Evolutionary conservation across 1,140 invertebrate species (phyloP).

Genomic region (Micrasema longulum): DNA sequence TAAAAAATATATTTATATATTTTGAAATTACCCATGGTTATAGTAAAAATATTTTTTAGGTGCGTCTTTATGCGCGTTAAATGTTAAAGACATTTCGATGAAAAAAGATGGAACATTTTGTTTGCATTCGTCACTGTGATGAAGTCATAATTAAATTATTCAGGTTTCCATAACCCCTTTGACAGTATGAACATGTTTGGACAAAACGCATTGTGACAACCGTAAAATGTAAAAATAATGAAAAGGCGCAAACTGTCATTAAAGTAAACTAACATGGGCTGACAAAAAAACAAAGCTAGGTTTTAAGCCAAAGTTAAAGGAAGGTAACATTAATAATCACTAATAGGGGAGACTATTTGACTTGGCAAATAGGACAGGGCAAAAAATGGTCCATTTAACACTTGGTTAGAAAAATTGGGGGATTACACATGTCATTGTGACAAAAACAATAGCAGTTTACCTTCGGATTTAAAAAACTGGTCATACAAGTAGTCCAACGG

Average conservation of each 20-base stretch:
- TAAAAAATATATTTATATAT: too few relatives aligned
- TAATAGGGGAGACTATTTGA: not conserved
- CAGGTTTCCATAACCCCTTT: too few relatives aligned
- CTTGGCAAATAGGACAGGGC: conserved; percentile 3
- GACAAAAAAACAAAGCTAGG: conserved; percentile 23
- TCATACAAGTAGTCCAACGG: conserved; percentile 32
- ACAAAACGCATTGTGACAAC: conserved; percentile 8
- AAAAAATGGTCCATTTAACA: conserved; percentile 24
- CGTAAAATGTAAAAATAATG: conserved; percentile 12
- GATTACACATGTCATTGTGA: conserved; percentile 39
- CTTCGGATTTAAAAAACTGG: conserved; percentile 43
- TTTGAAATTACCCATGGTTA: too few relatives aligned
- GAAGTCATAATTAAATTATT: too few relatives aligned
- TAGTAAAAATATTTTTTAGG: too few relatives aligned
- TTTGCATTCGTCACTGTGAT: too few relatives aligned
- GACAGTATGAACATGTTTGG: conserved; percentile 2
- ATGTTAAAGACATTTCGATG: too few relatives aligned
- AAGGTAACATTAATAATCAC: conserved; percentile 6
- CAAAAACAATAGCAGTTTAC: conserved; percentile 44
- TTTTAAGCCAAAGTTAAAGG: conserved; percentile 9
- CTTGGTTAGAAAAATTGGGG: conserved; percentile 27
- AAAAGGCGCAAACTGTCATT: conserved; percentile 22
- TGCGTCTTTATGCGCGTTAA: too few relatives aligned
- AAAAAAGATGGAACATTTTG: too few relatives aligned
- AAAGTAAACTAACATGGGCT: conserved; percentile 29